A percentile compares a stretch with the other conserved stretches of the same genome.
Conservation (phyloP, 2,113 vertebrate species). For the Bubo scandiacus region DNA sequence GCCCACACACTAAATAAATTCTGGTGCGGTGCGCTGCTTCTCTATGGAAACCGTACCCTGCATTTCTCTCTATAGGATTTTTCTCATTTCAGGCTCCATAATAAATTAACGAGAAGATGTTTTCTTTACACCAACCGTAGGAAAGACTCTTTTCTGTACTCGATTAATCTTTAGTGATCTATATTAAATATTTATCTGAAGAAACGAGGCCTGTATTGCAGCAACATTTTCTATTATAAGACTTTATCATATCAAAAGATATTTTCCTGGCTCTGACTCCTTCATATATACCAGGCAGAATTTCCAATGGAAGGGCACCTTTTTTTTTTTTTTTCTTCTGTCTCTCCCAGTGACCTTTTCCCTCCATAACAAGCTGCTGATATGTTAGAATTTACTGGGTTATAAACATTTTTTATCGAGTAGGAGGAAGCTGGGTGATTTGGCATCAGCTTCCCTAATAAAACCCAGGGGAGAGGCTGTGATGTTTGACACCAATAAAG, state of each 20-base stretch:
- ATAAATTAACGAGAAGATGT: constrained; percentile 74
- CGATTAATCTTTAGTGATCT: constrained; percentile 82
- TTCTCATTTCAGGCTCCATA: constrained; percentile 66
- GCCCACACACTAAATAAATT: constrained; percentile 64
- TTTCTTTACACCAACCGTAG: constrained; percentile 66
- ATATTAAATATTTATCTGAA: constrained; percentile 84
- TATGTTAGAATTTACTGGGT: constrained; percentile 73
- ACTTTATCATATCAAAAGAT: constrained; percentile 76
- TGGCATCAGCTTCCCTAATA: constrained; percentile 59
- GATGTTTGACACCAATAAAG: constrained; percentile 62
- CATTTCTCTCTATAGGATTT: constrained; percentile 56
- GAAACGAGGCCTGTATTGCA: constrained; percentile 75
- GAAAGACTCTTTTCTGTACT: constrained; percentile 64
- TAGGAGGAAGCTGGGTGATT: constrained; percentile 58
- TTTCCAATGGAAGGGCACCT: constrained; percentile 68
- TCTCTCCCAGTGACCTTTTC: constrained; percentile 65
- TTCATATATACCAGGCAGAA: constrained; percentile 62
- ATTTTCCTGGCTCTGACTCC: constrained; percentile 60
- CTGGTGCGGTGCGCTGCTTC: constrained; percentile 53
- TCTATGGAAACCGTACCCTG: constrained; percentile 59
- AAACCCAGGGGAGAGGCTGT: constrained; percentile 45
- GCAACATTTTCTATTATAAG: constrained; percentile 78
- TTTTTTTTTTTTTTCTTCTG: not conserved
- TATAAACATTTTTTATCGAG: constrained; percentile 75
- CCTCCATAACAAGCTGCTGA: constrained; percentile 71